Percentiles rank a stretch among this genome's conserved stretches.
Evolutionary conservation across 2,888 invertebrate genomes (phyloP).

Genomic region (Hydrotaea cyrtoneurina): DNA sequence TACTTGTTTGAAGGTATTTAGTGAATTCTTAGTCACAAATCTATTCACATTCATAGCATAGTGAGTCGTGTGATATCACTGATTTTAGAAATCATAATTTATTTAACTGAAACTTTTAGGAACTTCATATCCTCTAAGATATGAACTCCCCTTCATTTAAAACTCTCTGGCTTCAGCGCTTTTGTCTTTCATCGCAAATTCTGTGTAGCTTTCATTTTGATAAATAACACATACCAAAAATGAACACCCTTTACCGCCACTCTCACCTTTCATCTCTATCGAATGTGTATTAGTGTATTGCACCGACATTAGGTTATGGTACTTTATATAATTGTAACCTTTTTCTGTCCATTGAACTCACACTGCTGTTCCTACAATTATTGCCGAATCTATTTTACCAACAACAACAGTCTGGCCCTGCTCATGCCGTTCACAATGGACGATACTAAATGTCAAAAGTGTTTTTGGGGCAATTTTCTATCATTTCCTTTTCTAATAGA

Average conservation of each 20-base stretch:
- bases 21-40: no score
- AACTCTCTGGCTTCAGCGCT: no score
- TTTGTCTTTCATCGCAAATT: no score
- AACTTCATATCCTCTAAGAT: no score
- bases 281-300: neutral
- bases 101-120: no score
- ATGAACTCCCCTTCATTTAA: no score
- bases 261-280: neutral
- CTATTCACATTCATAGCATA: no score
- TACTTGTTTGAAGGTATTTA: no score
- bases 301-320: neutral
- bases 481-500: neutral
- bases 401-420: neutral
- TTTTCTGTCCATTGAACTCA: neutral
- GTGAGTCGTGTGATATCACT: no score
- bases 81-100: no score
- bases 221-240: neutral
- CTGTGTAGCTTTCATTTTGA: no score
- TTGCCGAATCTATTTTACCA: neutral
- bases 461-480: neutral
- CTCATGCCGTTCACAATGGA: neutral
- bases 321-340: neutral
- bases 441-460: slow-evolving; percentile 7
- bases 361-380: neutral
- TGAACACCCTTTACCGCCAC: neutral